phyloP scores from a whole-genome alignment of 2,797 vertebrate species.

The Oreochromis grahami region DNA sequence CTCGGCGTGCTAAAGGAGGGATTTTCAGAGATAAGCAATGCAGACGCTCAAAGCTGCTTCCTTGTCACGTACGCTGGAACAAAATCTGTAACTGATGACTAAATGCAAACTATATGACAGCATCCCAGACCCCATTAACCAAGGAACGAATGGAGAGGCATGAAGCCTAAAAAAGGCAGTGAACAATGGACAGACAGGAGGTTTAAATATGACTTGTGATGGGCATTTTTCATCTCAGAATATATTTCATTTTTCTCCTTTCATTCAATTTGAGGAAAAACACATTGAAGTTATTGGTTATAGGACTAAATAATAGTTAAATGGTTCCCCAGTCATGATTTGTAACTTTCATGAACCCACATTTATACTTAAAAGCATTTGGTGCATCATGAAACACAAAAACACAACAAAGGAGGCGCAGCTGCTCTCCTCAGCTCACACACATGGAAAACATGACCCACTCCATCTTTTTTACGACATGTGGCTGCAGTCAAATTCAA shows the following conservation, averaged over 20 bases:
- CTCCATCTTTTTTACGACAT: rapidly evolving
- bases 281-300: not conserved
- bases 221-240: not conserved
- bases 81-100: not conserved
- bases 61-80: not conserved
- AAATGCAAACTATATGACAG: not conserved
- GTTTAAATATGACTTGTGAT: not conserved
- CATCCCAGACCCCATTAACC: not conserved
- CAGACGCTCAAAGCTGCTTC: not conserved
- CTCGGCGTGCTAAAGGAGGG: not conserved
- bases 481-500: not conserved
- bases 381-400: too few species aligned
- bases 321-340: not conserved
- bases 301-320: not conserved
- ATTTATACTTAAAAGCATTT: too few species aligned
- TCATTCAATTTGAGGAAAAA: not conserved
- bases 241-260: not conserved
- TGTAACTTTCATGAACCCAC: not conserved
- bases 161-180: not conserved
- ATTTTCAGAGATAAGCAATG: not conserved
- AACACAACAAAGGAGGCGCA: too few species aligned
- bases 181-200: not conserved
- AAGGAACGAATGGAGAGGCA: not conserved
- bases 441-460: too few species aligned
- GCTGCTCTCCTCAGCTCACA: too few species aligned